phyloP scores from a whole-genome alignment of 2,888 invertebrate genomes.

The Lottia gigantea region DNA sequence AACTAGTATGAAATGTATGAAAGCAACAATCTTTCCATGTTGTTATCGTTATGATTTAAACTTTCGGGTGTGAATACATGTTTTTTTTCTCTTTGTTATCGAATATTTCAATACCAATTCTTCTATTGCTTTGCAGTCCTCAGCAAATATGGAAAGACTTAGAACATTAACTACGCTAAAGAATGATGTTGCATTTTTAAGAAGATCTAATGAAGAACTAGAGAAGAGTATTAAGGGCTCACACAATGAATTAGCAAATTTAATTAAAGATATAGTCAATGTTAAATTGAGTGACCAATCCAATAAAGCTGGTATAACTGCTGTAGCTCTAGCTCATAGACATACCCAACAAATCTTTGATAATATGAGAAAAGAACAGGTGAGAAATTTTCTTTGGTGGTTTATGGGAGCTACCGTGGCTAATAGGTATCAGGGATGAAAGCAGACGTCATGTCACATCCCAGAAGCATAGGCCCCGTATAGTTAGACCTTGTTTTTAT shows the following conservation, averaged over 20 bases:
- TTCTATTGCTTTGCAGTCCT: neutral
- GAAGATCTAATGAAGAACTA: constrained; percentile 11
- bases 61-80: no score
- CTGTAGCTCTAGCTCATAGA: neutral
- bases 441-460: no score
- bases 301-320: neutral
- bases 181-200: constrained; percentile 9
- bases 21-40: no score
- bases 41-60: no score
- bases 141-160: neutral
- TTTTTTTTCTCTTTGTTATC: no score
- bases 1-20: no score
- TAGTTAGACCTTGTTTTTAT: no score
- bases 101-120: no score
- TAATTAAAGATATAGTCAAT: constrained; percentile 9
- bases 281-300: neutral
- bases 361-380: neutral
- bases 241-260: neutral
- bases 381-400: neutral
- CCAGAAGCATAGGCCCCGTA: no score
- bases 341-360: neutral
- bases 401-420: no score
- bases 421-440: no score
- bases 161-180: neutral
- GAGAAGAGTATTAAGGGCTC: neutral